Percentiles rank a stretch among this genome's conserved stretches.
These are phyloP conservation scores for Caenorhabditis zanzibari DNA, from an alignment of 2,888 invertebrate species.

Conservation along the genomic window DNA sequence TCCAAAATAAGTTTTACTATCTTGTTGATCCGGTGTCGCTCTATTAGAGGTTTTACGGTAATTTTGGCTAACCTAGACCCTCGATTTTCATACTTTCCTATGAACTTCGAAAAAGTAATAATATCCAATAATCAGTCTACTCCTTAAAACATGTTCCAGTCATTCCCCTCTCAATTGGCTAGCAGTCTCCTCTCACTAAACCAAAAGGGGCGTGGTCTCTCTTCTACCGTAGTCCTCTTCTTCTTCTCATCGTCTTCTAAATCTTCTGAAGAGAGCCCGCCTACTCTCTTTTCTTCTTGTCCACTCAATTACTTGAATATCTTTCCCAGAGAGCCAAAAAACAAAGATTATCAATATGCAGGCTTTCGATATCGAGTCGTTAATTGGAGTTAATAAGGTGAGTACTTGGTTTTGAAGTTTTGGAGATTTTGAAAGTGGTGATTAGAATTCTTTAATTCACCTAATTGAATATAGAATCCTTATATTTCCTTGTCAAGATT, in stretches of 20 bases:
- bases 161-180: constrained; percentile 36
- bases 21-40: too few relatives aligned
- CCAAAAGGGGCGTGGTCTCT: constrained; percentile 36
- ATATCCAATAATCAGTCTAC: background rate
- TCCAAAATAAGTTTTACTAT: too few relatives aligned
- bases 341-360: constrained; percentile 26
- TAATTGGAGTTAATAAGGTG: constrained; percentile 70
- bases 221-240: constrained; percentile 42
- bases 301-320: constrained; percentile 17
- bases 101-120: background rate
- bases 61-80: too few relatives aligned
- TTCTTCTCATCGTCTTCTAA: constrained; percentile 11
- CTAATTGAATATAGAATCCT: too few relatives aligned
- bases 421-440: background rate
- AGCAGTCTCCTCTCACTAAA: background rate
- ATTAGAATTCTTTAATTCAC: background rate
- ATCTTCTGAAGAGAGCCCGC: constrained; percentile 11
- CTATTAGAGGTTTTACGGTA: too few relatives aligned
- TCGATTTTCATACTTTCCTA: background rate
- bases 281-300: constrained; percentile 1
- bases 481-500: too few relatives aligned
- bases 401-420: background rate
- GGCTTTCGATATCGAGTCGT: constrained; percentile 71
- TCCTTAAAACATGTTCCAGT: constrained; percentile 12
- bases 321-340: constrained; percentile 6